Base-by-base conservation (phyloP, 2,888 invertebrate species). In the Parnassius orleans region DNA sequence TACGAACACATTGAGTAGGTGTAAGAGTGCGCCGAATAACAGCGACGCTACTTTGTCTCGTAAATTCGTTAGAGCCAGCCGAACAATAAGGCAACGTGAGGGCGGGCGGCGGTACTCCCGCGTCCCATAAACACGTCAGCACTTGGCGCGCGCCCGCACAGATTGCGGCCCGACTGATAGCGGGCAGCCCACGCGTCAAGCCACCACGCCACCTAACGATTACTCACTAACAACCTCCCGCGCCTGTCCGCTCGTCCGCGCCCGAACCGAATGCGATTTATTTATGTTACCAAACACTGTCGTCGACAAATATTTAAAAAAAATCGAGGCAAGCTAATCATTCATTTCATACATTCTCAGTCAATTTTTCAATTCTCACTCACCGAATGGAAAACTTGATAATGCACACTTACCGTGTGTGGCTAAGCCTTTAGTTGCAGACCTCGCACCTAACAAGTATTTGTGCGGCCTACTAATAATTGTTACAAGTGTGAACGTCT, bases 61-160 rank as follows among this genome's bases (percentile, higher is more conserved):
- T 86, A 86, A 87, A 87, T 84, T 81, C 76, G 77, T 73, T 68
- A 71, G 76, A 76, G 81, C 77, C 82, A 81, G 86, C 86, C 87
- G 84, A 84, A 90, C 88, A 90, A 89, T 88, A 86, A 84, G 83
- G 80, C 80, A 74, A 81, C 74, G 76, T 71, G 86, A 84, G 81
- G 87, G 87, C 86, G 85, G 86, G 83, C 80, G 83, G 84, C 73
- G 75, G 77, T 77, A 78, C 73, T 64, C 75, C 75, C 73, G 75
- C 73, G 69, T 74, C 77, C 82, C 88, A 81, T 90, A 90, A 90
- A 90, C 85, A 82, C 87, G 81, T 90, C 90, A 86, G 78, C 78
- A 72, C 67, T 68, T 62, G 68, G 75, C 76, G 76, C 72, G 79
- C 80, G 85, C 80, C 84, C 87, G 85, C 87, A 85, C 88, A 84